These are phyloP conservation scores for Condylura cristata DNA, from an alignment of 2,113 vertebrate genomes.

Conservation along the genomic window DNA sequence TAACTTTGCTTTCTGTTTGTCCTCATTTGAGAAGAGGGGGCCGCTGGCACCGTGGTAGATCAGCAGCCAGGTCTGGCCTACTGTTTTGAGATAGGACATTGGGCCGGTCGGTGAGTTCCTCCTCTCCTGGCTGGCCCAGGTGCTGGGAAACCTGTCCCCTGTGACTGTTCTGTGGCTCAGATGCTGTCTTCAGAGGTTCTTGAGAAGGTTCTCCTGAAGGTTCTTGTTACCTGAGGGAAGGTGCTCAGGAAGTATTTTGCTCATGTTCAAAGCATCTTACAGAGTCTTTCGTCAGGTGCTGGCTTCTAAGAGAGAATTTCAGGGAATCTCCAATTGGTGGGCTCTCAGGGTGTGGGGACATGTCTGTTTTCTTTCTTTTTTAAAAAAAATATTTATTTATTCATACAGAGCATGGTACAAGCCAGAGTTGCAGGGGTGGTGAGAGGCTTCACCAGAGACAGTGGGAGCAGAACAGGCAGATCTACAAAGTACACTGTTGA, in stretches of 20 bases:
- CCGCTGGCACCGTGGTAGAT: not conserved
- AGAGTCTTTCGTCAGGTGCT: not conserved
- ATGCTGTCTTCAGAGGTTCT: not conserved
- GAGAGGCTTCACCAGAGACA: too few species aligned
- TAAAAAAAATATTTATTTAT: too few species aligned
- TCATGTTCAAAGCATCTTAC: not conserved
- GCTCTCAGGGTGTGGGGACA: not conserved
- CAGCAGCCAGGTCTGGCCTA: not conserved
- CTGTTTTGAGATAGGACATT: not conserved
- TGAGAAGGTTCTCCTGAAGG: too few species aligned
- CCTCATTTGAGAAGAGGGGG: conserved; percentile 68
- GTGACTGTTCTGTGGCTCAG: not conserved
- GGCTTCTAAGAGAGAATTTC: not conserved
- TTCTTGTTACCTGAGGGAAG: not conserved
- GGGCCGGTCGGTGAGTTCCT: too few species aligned
- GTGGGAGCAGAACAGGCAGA: too few species aligned
- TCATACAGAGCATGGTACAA: too few species aligned
- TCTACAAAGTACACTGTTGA: too few species aligned
- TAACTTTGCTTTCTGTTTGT: conserved; percentile 82
- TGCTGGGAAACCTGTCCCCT: not conserved
- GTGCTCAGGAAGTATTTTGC: not conserved
- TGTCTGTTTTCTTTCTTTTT: too few species aligned
- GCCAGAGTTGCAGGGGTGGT: too few species aligned
- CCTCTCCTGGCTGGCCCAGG: too few species aligned
- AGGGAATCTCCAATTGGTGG: not conserved